Evolutionary conservation across 1,140 invertebrate species (phyloP), one percentile per base, ranked within the genome.

Genomic region (Lethocerus indicus): DNA sequence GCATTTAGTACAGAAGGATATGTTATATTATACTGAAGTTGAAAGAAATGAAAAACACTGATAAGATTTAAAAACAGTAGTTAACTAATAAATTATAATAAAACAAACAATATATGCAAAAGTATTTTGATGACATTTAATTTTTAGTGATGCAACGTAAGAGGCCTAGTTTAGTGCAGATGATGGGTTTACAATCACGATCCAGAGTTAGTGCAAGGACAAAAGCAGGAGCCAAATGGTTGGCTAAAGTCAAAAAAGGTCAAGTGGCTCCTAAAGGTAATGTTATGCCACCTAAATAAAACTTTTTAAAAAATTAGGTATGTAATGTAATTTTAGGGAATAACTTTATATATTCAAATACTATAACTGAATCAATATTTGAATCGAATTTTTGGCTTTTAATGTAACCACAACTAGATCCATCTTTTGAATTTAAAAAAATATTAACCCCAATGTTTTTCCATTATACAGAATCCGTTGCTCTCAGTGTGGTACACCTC

Each of bases 221-320:
- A 0, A 87, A 83, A 64, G 83, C 83, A 61, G 83, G 83, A 3
- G 79, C 81, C 39, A 87, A 86, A 59, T 87, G 84, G 83, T 64
- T 87, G 50, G 78, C 81, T 5, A 87, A 86, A 65, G 81, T 87
- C 47, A 85, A 84, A 60, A 82, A 84, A 63, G 78, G 76, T 56
- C 79, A 83, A 62, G 76, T 83, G n/a, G 78, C 71, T 7, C 81
- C 81, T 20, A 83, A 83, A 69, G 72, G 73, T 73, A 55, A 32
- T n/a, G 13, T 36, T 16, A 16, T 36, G n/a, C 20, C n/a, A 36
- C 7, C 20, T 3, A 36, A 16, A 14, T 3, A 36, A 36, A 3
- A 16, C 2, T 36, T 9, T 3, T 16, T 36, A 2, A 2, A 36
- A 2, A 9, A 2, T 36, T 3, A 16, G 2, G 35, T 36, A 36